Percentiles rank a stretch among this genome's conserved stretches.
These are phyloP conservation scores for Chrysomela aeneicollis DNA, from an alignment of 2,888 invertebrate species.

Conservation along the genomic window DNA sequence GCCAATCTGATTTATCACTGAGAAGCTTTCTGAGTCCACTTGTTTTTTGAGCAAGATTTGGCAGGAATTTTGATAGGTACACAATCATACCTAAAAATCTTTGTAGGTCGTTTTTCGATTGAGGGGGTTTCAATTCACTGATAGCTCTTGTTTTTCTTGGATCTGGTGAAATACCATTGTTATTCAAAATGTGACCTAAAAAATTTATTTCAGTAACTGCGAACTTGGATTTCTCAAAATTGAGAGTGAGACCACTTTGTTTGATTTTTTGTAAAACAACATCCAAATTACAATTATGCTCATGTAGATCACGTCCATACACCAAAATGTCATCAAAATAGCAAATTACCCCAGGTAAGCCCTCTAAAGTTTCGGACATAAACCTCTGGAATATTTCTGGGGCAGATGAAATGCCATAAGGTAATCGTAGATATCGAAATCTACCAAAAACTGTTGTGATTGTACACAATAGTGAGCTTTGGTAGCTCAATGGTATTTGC, in stretches of 20 bases:
- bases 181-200: no score
- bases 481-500: slow-evolving; percentile 17
- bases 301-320: background rate
- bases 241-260: background rate
- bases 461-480: slow-evolving; percentile 4
- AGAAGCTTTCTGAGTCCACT: background rate
- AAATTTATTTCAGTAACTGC: background rate
- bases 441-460: slow-evolving; percentile 21
- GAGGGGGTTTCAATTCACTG: background rate
- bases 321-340: slow-evolving; percentile 8
- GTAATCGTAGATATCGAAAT: slow-evolving; percentile 18
- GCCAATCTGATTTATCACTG: background rate
- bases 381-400: slow-evolving; percentile 17
- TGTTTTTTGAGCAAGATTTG: background rate
- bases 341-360: background rate
- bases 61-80: slow-evolving; percentile 1
- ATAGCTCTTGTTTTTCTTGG: background rate
- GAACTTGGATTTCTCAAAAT: background rate
- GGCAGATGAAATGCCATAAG: no score
- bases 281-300: background rate
- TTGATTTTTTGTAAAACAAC: background rate
- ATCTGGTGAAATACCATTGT: background rate
- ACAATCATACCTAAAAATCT: background rate
- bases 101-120: background rate
- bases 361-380: slow-evolving; percentile 21